Conservation (phyloP, 2,888 invertebrate genomes). For the Oxytorus armatus region DNA sequence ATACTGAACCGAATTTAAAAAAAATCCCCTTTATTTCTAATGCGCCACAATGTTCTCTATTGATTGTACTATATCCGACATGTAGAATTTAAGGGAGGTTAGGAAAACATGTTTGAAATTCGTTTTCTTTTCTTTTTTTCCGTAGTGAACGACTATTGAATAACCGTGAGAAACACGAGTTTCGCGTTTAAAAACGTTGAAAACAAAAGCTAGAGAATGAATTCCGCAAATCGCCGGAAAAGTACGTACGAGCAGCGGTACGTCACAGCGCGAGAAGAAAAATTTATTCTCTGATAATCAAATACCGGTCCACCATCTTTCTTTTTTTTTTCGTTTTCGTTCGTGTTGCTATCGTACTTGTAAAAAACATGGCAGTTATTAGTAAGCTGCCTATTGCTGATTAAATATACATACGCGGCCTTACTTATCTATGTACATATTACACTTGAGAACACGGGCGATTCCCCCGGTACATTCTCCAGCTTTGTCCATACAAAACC, state of each 20-base stretch:
- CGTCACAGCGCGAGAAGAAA: constrained; percentile 30
- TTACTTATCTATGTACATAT: constrained; percentile 67
- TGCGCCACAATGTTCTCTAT: too few species aligned
- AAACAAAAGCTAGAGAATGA: too few species aligned
- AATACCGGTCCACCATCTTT: constrained; percentile 62
- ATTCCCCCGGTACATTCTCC: neutral
- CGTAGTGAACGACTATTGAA: too few species aligned
- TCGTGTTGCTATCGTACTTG: constrained; percentile 28
- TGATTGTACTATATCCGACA: too few species aligned
- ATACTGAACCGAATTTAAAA: too few species aligned
- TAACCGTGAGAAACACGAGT: too few species aligned
- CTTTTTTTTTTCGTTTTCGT: constrained; percentile 41
- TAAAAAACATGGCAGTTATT: constrained; percentile 18
- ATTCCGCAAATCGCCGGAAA: too few species aligned
- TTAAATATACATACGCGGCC: constrained; percentile 66
- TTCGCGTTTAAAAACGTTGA: too few species aligned
- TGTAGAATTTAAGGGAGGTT: constrained; percentile 24
- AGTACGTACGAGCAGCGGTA: too few species aligned
- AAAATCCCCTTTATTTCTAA: too few species aligned
- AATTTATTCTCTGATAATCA: constrained; percentile 66
- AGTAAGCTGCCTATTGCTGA: constrained; percentile 38
- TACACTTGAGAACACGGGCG: constrained; percentile 32
- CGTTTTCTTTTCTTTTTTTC: too few species aligned
- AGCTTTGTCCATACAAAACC: constrained; percentile 21
- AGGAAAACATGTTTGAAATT: constrained; percentile 20